These are phyloP conservation scores for Pteria penguin DNA, from an alignment of 2,888 invertebrate genomes.

Conservation along the genomic window DNA sequence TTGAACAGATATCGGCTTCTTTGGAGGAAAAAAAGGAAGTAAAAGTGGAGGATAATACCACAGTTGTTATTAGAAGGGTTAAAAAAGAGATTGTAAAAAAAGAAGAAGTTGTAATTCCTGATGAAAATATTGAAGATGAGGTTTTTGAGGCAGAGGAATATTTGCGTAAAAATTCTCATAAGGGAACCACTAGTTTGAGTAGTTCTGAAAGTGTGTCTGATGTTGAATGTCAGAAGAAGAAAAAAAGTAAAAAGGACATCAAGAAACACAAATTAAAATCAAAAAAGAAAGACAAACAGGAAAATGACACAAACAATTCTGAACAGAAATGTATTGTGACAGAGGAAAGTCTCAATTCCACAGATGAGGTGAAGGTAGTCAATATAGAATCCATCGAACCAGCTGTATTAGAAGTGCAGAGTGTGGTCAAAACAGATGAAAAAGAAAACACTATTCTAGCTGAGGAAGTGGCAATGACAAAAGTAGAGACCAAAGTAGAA, in stretches of 20 bases:
- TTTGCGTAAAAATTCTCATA: not conserved
- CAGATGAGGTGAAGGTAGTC: not conserved
- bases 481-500: not conserved
- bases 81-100: not conserved
- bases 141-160: slow-evolving; percentile 23
- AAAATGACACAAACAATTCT: too few relatives aligned
- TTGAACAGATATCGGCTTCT: not conserved
- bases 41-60: not conserved
- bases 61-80: not conserved
- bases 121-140: slow-evolving; percentile 40
- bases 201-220: not conserved
- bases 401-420: not conserved
- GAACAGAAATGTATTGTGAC: too few relatives aligned
- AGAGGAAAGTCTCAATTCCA: not conserved
- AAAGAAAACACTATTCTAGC: not conserved
- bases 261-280: not conserved
- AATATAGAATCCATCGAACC: not conserved
- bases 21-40: not conserved
- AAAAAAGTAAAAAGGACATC: not conserved
- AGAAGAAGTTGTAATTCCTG: slow-evolving; percentile 9
- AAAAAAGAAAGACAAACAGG: too few relatives aligned
- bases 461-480: not conserved
- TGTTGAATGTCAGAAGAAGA: not conserved
- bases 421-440: not conserved
- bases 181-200: not conserved